A percentile compares a stretch with the other conserved stretches of the same genome.
Evolutionary conservation across 2,888 invertebrate genomes (phyloP).

Genomic region (Lacanobia oleracea): DNA sequence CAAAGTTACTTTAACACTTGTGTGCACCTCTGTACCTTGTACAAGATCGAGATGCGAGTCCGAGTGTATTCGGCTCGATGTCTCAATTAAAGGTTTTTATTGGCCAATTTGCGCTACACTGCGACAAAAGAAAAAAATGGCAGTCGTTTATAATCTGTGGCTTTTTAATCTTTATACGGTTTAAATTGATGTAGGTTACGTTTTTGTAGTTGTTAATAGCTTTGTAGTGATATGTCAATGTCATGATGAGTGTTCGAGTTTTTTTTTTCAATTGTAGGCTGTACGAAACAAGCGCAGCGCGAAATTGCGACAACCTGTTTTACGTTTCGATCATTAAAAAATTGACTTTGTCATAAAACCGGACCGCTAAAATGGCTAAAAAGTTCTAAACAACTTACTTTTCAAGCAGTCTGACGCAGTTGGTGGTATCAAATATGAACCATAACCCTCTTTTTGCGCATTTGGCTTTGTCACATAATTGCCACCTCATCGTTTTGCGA

Average conservation of each 20-base stretch:
- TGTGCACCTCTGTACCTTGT: slow-evolving; percentile 66
- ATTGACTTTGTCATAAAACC: no score
- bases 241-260: slow-evolving; percentile 3
- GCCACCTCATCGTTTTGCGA: no score
- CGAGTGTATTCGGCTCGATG: slow-evolving; percentile 76
- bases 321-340: no score
- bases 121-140: slow-evolving; percentile 61
- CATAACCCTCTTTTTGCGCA: no score
- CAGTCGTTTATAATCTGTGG: slow-evolving; percentile 46
- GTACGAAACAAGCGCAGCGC: no score
- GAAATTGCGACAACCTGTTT: no score
- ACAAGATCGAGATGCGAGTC: slow-evolving; percentile 76
- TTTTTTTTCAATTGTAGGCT: neutral
- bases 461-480: no score
- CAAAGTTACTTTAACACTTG: slow-evolving; percentile 51
- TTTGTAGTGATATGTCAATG: slow-evolving; percentile 26
- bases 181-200: slow-evolving; percentile 58
- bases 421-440: no score
- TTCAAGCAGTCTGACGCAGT: no score
- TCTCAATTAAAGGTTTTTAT: slow-evolving; percentile 85
- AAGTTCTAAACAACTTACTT: no score
- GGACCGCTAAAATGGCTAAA: no score
- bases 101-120: slow-evolving; percentile 77
- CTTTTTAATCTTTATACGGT: slow-evolving; percentile 56
- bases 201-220: slow-evolving; percentile 43